A percentile compares a stretch with the other conserved stretches of the same genome.
Evolutionary conservation across 2,113 vertebrate species (phyloP).

Genomic region (Cettia cetti): DNA sequence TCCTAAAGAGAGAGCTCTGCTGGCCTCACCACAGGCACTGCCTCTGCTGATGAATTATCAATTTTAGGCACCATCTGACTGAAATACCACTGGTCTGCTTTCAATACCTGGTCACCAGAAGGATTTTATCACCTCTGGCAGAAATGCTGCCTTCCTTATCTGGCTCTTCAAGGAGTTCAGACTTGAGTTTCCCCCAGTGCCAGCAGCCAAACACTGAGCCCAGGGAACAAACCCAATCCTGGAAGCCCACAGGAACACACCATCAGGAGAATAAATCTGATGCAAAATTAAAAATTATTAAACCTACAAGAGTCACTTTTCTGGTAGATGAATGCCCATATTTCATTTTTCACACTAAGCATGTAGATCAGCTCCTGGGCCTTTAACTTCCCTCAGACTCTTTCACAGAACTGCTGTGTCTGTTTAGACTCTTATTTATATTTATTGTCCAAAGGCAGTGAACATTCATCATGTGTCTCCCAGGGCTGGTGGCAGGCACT

Average conservation of each 20-base stretch:
- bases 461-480: not conserved
- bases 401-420: not conserved
- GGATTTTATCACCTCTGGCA: not conserved
- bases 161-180: not conserved
- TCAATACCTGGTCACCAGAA: not conserved
- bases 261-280: not conserved
- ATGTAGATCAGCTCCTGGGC: not conserved
- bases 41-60: not conserved
- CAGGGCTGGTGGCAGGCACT: not conserved
- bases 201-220: not conserved
- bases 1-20: not conserved
- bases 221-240: not conserved
- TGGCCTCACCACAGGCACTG: not conserved
- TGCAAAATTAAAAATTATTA: not conserved
- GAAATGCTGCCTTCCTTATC: not conserved
- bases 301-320: not conserved
- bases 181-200: not conserved
- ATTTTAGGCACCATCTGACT: conserved; percentile 1
- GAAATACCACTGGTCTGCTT: not conserved
- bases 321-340: not conserved
- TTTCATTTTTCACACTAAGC: not conserved
- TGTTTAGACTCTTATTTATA: not conserved
- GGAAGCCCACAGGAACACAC: not conserved
- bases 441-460: not conserved
- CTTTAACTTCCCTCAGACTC: not conserved